phyloP scores from a whole-genome alignment of 2,888 invertebrate species.

The Trichogramma dendrolimi region DNA sequence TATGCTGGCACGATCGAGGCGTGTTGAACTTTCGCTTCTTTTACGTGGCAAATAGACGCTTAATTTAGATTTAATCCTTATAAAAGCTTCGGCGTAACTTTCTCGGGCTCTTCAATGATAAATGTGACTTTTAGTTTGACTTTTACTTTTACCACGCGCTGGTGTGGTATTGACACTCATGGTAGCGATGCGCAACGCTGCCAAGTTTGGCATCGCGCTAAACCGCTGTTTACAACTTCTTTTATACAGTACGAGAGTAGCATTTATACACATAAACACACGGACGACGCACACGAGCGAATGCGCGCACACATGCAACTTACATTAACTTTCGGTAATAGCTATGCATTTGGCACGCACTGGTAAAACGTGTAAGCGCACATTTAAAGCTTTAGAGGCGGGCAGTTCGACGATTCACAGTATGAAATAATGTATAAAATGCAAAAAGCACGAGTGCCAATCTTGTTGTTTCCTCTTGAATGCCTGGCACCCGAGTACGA shows the following conservation, averaged over 20 bases:
- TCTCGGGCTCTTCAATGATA: slow-evolving; percentile 16
- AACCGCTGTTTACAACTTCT: background rate
- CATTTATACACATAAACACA: background rate
- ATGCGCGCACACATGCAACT: no score
- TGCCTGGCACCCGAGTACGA: no score
- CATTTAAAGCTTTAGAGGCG: no score
- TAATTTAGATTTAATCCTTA: slow-evolving; percentile 18
- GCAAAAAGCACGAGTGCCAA: no score
- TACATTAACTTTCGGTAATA: no score
- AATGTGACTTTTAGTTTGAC: slow-evolving; percentile 21
- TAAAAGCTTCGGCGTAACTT: slow-evolving; percentile 1
- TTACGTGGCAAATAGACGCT: slow-evolving; percentile 15
- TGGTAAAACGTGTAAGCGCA: no score
- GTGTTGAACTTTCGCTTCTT: slow-evolving; percentile 13
- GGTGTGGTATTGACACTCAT: background rate
- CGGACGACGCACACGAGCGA: no score
- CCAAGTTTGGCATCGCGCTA: slow-evolving; percentile 10
- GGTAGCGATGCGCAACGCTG: background rate
- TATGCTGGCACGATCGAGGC: background rate
- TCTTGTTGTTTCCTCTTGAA: no score
- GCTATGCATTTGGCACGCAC: no score
- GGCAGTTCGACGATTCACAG: no score
- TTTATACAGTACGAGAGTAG: background rate
- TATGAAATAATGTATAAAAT: no score
- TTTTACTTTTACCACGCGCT: slow-evolving; percentile 1